A percentile compares a stretch with the other conserved stretches of the same genome.
phyloP scores from a whole-genome alignment of 2,113 vertebrate genomes.

The Dinomys branickii region DNA sequence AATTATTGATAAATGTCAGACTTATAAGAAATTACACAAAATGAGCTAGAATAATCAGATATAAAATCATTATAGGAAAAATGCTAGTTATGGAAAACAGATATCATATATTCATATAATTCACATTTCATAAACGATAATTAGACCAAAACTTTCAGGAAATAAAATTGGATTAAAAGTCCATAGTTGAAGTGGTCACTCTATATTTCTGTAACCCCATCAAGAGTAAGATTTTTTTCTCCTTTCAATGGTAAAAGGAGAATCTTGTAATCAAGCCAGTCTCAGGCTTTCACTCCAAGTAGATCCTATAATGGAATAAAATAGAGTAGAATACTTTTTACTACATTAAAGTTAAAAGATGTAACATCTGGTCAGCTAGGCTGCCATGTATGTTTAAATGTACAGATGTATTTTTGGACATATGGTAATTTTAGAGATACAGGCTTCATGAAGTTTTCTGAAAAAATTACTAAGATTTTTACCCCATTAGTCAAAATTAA shows the following conservation, averaged over 20 bases:
- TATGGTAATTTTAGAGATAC: not conserved
- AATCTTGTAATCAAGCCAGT: not conserved
- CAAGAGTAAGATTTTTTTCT: conserved; percentile 42
- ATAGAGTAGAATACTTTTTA: not conserved
- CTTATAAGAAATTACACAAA: conserved; percentile 3
- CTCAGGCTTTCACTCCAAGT: not conserved
- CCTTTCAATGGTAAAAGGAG: not conserved
- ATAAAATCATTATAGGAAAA: conserved; percentile 17
- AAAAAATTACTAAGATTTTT: conserved; percentile 26
- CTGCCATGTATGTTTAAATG: not conserved
- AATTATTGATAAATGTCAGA: not conserved
- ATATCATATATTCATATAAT: not conserved
- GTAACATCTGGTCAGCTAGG: not conserved
- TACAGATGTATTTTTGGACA: not conserved
- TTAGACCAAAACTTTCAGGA: not conserved
- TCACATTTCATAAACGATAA: not conserved
- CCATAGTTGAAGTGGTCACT: not conserved
- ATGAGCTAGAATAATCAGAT: not conserved
- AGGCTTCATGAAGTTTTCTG: conserved; percentile 25
- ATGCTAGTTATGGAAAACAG: not conserved
- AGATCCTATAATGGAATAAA: not conserved
- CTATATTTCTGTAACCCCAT: not conserved
- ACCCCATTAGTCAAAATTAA: conserved; percentile 22
- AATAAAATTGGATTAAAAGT: not conserved
- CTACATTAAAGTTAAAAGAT: not conserved